Evolutionary conservation across 2,888 invertebrate species (phyloP), one percentile per base, ranked within the genome.

Genomic region (Rhaphigaster nebulosa): DNA sequence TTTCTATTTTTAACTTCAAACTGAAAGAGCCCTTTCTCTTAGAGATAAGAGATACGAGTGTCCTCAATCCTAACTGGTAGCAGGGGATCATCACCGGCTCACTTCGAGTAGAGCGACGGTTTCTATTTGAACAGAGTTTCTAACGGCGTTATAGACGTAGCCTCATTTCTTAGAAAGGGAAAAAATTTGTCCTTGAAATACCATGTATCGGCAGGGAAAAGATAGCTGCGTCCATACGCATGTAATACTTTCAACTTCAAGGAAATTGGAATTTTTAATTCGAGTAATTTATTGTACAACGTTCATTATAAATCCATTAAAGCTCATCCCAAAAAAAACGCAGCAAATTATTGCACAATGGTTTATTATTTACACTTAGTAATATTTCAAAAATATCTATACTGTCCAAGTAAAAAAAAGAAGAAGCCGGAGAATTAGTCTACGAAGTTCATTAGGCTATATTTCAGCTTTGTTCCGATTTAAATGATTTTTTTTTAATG

Each of bases 111-210:
- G 45, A 45, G 0, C 0, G 8, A 84, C 84, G 10, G 26, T 84
- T 84, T 84, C 84, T 84, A 84, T 84, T 84, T 84, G 84, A 84
- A 84, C 84, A 84, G 45, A 3, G 41, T 84, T 84, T 84, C 84
- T 84, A 84, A n/a, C 45, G 45, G n/a, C n/a, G 45, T 45, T 45
- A 15, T 84, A 50, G 45, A 84, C 84, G 12, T 50, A 50, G 84
- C n/a, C 45, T 45, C 45, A 38, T 45, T 84, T n/a, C 84, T 84
- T 84, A 50, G 84, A n/a, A 50, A n/a, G 84, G 45, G 23, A 60
- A 84, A 8, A n/a, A 76, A 76, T 70, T 34, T 23, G 70, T 38
- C 70, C 70, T 76, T 76, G 70, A 38, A 8, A 38, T 76, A 38
- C 38, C n/a, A 6, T 38, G 70, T 38, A 76, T 76, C 70, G 70